phyloP scores from a whole-genome alignment of 2,797 vertebrate genomes.

The Aythya fuligula region DNA sequence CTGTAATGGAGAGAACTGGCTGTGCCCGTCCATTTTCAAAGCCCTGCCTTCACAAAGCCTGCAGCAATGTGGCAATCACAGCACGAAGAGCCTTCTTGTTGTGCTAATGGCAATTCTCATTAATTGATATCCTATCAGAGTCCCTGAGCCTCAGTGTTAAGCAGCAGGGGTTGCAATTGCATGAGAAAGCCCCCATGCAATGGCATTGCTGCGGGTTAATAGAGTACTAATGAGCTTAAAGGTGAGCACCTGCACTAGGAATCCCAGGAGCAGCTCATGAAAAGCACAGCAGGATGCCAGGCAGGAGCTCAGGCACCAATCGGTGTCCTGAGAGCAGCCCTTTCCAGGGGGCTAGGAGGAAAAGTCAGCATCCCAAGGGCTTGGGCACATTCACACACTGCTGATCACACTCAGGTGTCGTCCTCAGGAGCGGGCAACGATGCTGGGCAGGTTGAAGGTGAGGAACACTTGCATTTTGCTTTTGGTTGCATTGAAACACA shows the following conservation, averaged over 20 bases:
- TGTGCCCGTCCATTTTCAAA: constrained; percentile 12
- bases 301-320: neutral
- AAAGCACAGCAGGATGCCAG: neutral
- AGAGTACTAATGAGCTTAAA: neutral
- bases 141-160: neutral
- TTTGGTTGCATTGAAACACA: neutral
- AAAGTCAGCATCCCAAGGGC: neutral
- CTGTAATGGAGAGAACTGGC: neutral
- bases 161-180: neutral
- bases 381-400: neutral
- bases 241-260: neutral
- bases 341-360: neutral
- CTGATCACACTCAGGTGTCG: neutral
- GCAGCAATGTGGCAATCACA: neutral
- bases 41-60: constrained; percentile 22
- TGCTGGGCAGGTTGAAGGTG: neutral
- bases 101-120: constrained; percentile 26
- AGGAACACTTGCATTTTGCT: neutral
- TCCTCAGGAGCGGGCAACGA: neutral
- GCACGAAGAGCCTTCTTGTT: constrained; percentile 6
- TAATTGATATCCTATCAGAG: neutral
- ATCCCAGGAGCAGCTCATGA: neutral
- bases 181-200: constrained; percentile 21
- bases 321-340: fast-evolving
- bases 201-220: neutral